Conservation (phyloP, 30 jellyfish, hydroid and myxozoan genomes). For the Aurelia coerulea region DNA sequence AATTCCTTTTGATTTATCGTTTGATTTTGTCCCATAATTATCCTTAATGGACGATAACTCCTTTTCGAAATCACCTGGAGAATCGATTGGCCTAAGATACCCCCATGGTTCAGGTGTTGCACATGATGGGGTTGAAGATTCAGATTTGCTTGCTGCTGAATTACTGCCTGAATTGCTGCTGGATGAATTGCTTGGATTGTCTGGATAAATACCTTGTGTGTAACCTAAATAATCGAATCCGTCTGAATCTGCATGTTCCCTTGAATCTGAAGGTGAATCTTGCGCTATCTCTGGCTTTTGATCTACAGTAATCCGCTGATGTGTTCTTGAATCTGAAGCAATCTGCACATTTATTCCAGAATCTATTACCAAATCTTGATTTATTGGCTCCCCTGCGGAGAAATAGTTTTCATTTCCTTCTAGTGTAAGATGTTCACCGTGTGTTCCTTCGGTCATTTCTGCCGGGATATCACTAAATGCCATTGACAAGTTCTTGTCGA, state of each 20-base stretch:
- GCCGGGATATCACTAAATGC: slow-evolving; percentile 13
- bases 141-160: slow-evolving; percentile 23
- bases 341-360: no score
- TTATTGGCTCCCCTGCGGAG: no score
- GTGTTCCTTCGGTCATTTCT: neutral
- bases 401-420: no score
- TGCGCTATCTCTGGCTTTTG: no score
- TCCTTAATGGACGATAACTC: slow-evolving; percentile 46
- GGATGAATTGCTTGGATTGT: neutral
- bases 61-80: slow-evolving; percentile 66
- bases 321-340: slow-evolving; percentile 1
- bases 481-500: slow-evolving; percentile 41
- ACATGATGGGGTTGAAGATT: slow-evolving; percentile 28
- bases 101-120: slow-evolving; percentile 64
- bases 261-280: no score
- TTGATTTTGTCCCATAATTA: slow-evolving; percentile 23
- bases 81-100: slow-evolving; percentile 51
- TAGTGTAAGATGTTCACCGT: no score
- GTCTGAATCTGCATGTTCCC: neutral
- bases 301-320: no score
- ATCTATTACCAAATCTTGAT: no score
- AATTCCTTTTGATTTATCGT: neutral
- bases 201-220: neutral
- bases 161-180: slow-evolving; percentile 47
- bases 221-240: slow-evolving; percentile 42